Base-by-base conservation (phyloP, 2,888 invertebrate species). In the Autographa gamma region DNA sequence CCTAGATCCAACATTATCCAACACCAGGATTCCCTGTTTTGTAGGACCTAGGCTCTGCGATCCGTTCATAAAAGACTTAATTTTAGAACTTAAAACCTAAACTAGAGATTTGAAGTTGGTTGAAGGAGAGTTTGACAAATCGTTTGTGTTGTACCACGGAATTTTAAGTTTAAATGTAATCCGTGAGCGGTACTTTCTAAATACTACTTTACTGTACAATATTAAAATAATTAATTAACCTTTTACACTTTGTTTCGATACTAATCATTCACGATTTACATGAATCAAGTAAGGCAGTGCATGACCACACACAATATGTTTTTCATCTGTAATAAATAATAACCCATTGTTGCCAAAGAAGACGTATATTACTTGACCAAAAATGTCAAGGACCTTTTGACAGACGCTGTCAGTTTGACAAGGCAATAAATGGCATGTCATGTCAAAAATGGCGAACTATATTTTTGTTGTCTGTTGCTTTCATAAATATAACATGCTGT, bases 331-430 rank as follows among this genome's bases (percentile, higher is more conserved):
- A 14, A 43, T 43, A 43, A 5, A 43, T 43, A 14, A 43, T 43
- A 16, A 43, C 16, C 4, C 16, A 43, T 43, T 43, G 43, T 43
- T 43, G 43, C 16, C 43, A 43, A 14, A 43, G 43, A 25, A n/a
- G 18, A 60, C 38, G 32, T 34, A 16, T 19, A 11, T n/a, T 2
- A 25, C 41, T 48, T 25, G 32, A 13, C n/a, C 16, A 31, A 3
- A 73, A 74, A 74, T 73, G 74, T 59, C 73, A 74, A 74, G 73
- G 74, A 48, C 25, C 9, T 61, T 63, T 60, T 63, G 67, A 64
- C 74, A 59, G 25, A 52, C 32, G 16, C 56, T 61, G 74, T 56
- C 68, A 11, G 48, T 63, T 66, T 73, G 63, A 73, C 67, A 56
- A 6, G 43, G 18, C 64, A 74, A 68, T 61, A 52, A 41, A 61